A percentile compares a stretch with the other conserved stretches of the same genome.
phyloP scores from a whole-genome alignment of 1,140 invertebrate genomes.

The Holotrichia oblita region DNA sequence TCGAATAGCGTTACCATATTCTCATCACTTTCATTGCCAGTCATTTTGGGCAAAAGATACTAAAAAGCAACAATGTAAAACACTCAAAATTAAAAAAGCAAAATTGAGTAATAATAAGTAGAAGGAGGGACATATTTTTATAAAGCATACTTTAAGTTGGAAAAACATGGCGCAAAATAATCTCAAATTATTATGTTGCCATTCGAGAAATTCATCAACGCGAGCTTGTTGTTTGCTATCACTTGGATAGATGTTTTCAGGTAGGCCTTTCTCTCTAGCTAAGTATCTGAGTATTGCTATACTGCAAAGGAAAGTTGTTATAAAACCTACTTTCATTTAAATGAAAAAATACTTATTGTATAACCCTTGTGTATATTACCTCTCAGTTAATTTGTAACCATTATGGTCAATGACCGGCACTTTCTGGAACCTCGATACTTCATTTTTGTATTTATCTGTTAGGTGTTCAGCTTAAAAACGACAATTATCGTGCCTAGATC shows the following conservation, averaged over 20 bases:
- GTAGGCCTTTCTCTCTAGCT: constrained; percentile 64
- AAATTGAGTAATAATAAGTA: too few species aligned
- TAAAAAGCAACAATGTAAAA: constrained; percentile 17
- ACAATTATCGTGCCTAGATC: constrained; percentile 21
- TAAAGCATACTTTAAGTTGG: constrained; percentile 65
- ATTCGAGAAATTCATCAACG: constrained; percentile 87
- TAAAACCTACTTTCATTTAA: not conserved
- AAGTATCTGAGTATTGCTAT: constrained; percentile 77
- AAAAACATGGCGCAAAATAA: constrained; percentile 76
- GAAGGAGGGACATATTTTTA: not conserved
- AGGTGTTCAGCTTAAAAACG: constrained; percentile 77
- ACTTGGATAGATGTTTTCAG: constrained; percentile 78
- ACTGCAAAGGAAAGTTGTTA: constrained; percentile 64
- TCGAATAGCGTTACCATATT: constrained; percentile 63
- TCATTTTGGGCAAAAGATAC: constrained; percentile 61
- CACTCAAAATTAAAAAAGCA: not conserved
- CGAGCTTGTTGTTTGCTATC: constrained; percentile 73
- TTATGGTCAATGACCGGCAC: constrained; percentile 84
- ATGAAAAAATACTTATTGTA: not conserved
- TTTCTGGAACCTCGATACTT: constrained; percentile 78
- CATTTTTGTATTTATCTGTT: constrained; percentile 71
- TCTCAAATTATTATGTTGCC: constrained; percentile 84
- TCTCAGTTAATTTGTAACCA: constrained; percentile 82
- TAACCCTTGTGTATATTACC: constrained; percentile 64
- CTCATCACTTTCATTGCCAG: constrained; percentile 57